A percentile compares a stretch with the other conserved stretches of the same genome.
Evolutionary conservation across 2,113 vertebrate species (phyloP).

Genomic region (Hydrochoerus hydrochaeris): DNA sequence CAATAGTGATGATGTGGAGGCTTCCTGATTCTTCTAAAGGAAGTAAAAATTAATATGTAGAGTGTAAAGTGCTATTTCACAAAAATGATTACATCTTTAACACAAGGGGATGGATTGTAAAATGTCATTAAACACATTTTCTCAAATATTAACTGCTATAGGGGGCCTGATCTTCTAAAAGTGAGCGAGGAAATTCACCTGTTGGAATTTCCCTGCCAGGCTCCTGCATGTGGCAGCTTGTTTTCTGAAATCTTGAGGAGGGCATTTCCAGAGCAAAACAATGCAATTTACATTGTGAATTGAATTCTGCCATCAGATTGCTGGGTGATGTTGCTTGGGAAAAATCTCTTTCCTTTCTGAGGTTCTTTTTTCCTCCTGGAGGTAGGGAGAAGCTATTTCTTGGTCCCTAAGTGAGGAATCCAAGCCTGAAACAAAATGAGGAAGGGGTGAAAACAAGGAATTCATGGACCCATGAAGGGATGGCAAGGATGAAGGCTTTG

Average conservation of each 20-base stretch:
- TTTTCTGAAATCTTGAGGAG: not conserved
- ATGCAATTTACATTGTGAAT: fast-evolving
- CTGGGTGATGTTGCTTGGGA: not conserved
- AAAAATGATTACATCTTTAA: slow-evolving; percentile 61
- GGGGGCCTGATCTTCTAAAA: not conserved
- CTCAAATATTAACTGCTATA: slow-evolving; percentile 31
- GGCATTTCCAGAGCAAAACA: not conserved
- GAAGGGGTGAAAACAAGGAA: not conserved
- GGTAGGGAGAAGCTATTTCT: not conserved
- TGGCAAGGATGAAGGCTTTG: not conserved
- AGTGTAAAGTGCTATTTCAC: slow-evolving; percentile 31
- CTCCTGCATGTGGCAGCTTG: not conserved
- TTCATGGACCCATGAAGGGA: not conserved
- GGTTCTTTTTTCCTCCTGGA: not conserved
- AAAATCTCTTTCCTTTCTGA: not conserved
- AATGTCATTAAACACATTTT: slow-evolving; percentile 50
- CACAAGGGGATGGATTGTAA: slow-evolving; percentile 21
- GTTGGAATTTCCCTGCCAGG: not conserved
- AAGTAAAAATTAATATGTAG: slow-evolving; percentile 48
- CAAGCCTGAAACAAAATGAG: not conserved
- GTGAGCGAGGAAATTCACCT: not conserved
- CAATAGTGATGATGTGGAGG: not conserved
- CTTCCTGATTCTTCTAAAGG: slow-evolving; percentile 37
- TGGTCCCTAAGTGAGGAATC: not conserved
- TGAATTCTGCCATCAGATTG: not conserved